Base-by-base conservation (phyloP, 2,797 vertebrate species). In the Smutsia gigantea region DNA sequence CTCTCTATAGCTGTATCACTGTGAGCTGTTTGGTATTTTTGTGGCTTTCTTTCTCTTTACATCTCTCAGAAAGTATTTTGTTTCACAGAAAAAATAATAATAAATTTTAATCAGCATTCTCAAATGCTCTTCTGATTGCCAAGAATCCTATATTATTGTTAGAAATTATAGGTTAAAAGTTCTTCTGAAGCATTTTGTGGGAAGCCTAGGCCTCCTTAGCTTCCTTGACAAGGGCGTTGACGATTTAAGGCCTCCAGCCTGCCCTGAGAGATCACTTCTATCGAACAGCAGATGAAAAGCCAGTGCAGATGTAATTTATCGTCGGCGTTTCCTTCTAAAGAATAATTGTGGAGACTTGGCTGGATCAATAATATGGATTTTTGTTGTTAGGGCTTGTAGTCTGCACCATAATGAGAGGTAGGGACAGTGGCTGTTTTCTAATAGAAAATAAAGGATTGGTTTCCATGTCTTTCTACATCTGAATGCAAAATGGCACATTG, bases 321-420 rank as follows among this genome's bases (percentile, higher is more conserved):
- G 99, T 99, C 98, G 98, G 98, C 98, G 99, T 99, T 99, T 99
- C 99, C 99, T 99, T 99, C 99, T 99, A 99, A 99, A 99, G 99
- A 99, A 99, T 99, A 99, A 99, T 99, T 99, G 99, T 99, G 99
- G 99, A 99, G 99, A 99, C 99, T 99, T 99, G 99, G 99, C 98
- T 98, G 98, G 99, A 99, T 99, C 99, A 99, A 99, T 99, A 99
- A 98, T 99, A 99, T 99, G 98, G 99, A 99, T 99, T 99, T 99
- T 99, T 99, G 99, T 99, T 99, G 99, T 99, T 99, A 99, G 99
- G 99, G 99, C 99, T 99, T 99, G 99, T 99, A 99, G 99, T 99
- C 98, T 99, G 98, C 99, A 99, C 98, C 98, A 99, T 99, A 99
- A 99, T 99, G 99, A 99, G 99, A 99, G 99, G 99, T 98, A 99